phyloP scores from a whole-genome alignment of 2,113 vertebrate genomes.

The Alexandromys fortis region DNA sequence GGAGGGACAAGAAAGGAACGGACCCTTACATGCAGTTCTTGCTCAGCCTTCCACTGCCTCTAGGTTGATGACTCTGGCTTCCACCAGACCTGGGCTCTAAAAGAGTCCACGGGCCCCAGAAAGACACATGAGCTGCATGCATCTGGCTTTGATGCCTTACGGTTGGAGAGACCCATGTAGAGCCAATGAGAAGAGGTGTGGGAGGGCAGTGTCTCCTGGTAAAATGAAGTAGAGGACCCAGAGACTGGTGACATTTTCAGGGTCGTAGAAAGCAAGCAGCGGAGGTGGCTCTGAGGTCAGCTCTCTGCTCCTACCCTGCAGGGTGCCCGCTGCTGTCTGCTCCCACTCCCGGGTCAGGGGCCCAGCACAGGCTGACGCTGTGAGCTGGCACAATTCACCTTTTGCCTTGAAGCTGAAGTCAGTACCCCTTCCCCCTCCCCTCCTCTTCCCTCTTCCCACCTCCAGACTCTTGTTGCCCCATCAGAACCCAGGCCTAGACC shows the following conservation, averaged over 20 bases:
- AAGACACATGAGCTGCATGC: background rate
- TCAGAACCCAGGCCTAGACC: background rate
- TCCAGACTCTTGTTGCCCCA: background rate
- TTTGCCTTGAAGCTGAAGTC: conserved; percentile 59
- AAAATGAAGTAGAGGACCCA: background rate
- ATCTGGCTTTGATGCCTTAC: background rate
- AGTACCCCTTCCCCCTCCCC: background rate
- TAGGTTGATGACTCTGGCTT: background rate
- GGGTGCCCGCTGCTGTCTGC: background rate
- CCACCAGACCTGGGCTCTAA: background rate
- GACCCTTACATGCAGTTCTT: too few relatives aligned
- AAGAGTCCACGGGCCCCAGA: background rate
- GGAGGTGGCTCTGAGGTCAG: too few relatives aligned
- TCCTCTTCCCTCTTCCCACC: accelerated
- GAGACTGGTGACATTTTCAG: background rate
- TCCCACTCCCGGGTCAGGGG: background rate
- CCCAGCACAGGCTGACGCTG: background rate
- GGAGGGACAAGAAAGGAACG: background rate
- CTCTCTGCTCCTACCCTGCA: background rate
- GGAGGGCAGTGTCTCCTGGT: background rate
- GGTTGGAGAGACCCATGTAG: accelerated
- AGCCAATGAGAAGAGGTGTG: background rate
- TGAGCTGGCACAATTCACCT: conserved; percentile 17
- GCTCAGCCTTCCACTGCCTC: background rate
- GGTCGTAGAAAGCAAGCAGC: background rate